These are phyloP conservation scores for Heliocidaris tuberculata DNA, from an alignment of 35 echinoderm and acorn worm species.

Conservation along the genomic window DNA sequence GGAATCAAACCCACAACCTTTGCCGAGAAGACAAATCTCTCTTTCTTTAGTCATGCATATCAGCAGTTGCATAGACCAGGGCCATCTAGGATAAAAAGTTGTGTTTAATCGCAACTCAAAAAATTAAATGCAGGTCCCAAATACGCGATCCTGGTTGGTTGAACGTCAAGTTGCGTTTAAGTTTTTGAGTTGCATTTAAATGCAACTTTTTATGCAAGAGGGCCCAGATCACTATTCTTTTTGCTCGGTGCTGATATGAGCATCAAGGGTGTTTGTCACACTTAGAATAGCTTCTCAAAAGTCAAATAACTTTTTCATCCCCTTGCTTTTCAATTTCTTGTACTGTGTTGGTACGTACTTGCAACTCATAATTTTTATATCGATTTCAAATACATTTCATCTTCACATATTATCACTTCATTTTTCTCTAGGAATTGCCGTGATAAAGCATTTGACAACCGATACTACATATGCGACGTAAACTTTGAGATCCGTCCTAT, in stretches of 20 bases:
- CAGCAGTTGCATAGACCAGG: not conserved
- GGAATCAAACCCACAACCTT: too few relatives aligned
- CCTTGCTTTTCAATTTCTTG: not conserved
- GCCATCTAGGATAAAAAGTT: too few relatives aligned
- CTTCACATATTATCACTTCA: not conserved
- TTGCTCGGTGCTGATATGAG: not conserved
- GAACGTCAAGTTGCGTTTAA: too few relatives aligned
- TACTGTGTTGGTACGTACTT: not conserved
- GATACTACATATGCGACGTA: conserved; percentile 19
- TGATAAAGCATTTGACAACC: conserved; percentile 25
- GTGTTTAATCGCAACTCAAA: too few relatives aligned
- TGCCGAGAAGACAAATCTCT: not conserved
- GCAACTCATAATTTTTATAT: not conserved
- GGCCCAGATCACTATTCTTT: not conserved
- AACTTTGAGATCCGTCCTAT: conserved; percentile 20
- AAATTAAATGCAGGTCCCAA: too few relatives aligned
- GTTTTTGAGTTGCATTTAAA: too few relatives aligned
- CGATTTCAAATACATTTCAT: not conserved
- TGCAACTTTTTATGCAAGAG: too few relatives aligned
- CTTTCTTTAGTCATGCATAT: not conserved
- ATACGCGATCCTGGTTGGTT: too few relatives aligned
- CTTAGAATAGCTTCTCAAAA: not conserved
- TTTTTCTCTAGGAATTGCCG: conserved; percentile 1
- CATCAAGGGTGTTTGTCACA: not conserved
- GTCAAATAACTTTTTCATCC: not conserved